Percentiles rank a stretch among this genome's conserved stretches.
Evolutionary conservation across 2,888 invertebrate species (phyloP).

Genomic region (Mesorhabditis sp.): DNA sequence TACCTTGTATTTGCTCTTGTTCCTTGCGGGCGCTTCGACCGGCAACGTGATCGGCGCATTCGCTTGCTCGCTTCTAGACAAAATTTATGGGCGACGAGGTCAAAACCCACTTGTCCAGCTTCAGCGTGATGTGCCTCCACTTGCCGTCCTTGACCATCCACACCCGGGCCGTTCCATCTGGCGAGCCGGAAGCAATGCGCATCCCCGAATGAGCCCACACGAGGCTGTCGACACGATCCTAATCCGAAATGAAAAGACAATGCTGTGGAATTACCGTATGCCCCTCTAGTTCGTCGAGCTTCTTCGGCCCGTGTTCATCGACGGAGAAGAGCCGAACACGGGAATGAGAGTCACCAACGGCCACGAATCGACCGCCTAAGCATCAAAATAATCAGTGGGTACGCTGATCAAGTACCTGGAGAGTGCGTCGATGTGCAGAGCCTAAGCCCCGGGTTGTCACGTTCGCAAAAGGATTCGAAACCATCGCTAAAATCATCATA

Average conservation of each 20-base stretch:
- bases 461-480: neutral
- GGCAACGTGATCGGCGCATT: neutral
- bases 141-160: slow-evolving; percentile 86
- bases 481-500: neutral
- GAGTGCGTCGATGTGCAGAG: slow-evolving; percentile 2
- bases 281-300: slow-evolving; percentile 6
- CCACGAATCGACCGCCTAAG: slow-evolving; percentile 15
- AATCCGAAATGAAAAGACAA: slow-evolving; percentile 11
- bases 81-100: neutral
- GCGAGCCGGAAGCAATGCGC: slow-evolving; percentile 86
- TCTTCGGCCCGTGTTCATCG: slow-evolving; percentile 7
- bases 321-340: slow-evolving; percentile 12
- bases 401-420: neutral
- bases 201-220: slow-evolving; percentile 86
- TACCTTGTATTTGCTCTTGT: slow-evolving; percentile 20
- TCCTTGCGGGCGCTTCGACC: neutral
- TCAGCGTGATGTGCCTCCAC: slow-evolving; percentile 77
- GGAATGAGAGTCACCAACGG: slow-evolving; percentile 15
- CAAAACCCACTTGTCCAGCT: slow-evolving; percentile 54
- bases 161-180: slow-evolving; percentile 88
- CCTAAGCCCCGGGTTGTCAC: neutral
- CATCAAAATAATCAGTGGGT: neutral
- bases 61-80: neutral
- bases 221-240: slow-evolving; percentile 87
- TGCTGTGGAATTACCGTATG: slow-evolving; percentile 3